Evolutionary conservation across 2,113 vertebrate genomes (phyloP), one percentile per base, ranked within the genome.

Genomic region (Rallus limicola): DNA sequence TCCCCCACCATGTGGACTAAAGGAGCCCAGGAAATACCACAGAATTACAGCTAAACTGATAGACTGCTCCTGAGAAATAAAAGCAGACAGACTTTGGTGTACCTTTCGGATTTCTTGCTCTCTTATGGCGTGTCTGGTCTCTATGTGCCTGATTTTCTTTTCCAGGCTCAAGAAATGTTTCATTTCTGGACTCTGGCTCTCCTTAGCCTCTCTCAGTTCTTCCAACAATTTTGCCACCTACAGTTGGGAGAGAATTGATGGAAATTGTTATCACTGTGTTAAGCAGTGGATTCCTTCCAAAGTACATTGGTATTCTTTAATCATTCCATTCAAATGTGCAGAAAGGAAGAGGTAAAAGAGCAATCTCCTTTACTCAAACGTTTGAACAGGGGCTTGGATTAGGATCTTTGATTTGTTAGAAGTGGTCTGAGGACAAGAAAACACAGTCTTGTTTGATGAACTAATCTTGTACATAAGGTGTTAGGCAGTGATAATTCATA

Each of bases 81-180:
- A 76, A 20, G 50, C 33, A 64, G 48, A 38, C 21, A 23, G 9
- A 29, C 7, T 31, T 12, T 16, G 24, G 15, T 40, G 63, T 96
- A 99, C 99, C 99, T 99, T 98, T 68, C 98, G 98, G 67, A 99
- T 98, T 90, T 99, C 98, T 53, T 98, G 96, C 82, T 99, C 98
- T 95, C 99, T 98, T 92, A 98, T 98, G 67, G 98, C 97, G 55
- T 98, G 98, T 86, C 98, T 98, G 59, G 97, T 95, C 97, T 99
- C 99, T 98, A 99, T 98, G 58, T 97, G 97, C 90, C 97, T 92
- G 88, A 99, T 98, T 97, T 99, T 99, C 88, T 92, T 98, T 97
- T 99, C 98, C 93, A 99, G 96, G 82, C 79, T 95, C 62, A 98
- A 95, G 82, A 99, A 98, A 50, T 99, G 99, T 60, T 98, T 99